Evolutionary conservation across 2,888 invertebrate genomes (phyloP).

Genomic region (Dryomyza anilis): DNA sequence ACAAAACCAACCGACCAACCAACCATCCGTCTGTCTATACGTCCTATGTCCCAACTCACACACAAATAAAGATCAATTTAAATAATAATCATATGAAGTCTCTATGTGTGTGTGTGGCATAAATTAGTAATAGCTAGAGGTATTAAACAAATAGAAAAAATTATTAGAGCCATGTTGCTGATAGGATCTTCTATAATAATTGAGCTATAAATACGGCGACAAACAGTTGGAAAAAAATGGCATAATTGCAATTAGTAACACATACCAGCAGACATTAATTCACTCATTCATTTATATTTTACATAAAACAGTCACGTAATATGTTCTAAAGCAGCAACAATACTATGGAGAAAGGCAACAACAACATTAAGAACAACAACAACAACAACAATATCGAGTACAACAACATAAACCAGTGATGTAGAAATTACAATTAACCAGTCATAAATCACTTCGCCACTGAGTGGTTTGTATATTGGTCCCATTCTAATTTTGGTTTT

Average conservation of each 20-base stretch:
- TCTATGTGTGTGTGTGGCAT: background rate
- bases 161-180: no score
- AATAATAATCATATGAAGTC: no score
- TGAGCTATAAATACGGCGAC: background rate
- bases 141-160: no score
- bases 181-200: conserved; percentile 1
- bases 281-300: background rate
- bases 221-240: background rate
- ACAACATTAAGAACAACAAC: background rate
- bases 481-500: no score
- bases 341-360: background rate
- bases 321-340: background rate
- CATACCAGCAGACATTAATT: background rate
- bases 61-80: background rate
- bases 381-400: background rate
- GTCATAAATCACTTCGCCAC: background rate
- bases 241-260: background rate
- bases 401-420: no score
- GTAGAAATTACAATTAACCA: background rate
- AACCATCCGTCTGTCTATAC: no score
- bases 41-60: no score
- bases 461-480: no score
- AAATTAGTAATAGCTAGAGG: background rate
- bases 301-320: background rate
- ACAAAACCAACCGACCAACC: no score